phyloP scores from a whole-genome alignment of 2,888 invertebrate genomes.

The Sussaba pulchella region DNA sequence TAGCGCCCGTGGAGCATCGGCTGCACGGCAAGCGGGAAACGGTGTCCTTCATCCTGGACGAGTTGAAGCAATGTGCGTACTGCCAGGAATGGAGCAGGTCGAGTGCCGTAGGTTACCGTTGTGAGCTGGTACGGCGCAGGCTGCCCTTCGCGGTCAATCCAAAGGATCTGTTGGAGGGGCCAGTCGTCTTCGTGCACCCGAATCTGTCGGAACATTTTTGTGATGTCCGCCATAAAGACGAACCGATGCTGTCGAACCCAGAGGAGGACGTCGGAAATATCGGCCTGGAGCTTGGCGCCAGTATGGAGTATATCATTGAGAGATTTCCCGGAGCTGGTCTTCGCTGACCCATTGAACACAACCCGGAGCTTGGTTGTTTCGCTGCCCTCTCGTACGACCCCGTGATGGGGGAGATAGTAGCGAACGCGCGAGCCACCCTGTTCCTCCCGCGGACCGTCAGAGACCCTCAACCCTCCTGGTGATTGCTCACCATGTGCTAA shows the following conservation, averaged over 20 bases:
- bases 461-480: slow-evolving; percentile 17
- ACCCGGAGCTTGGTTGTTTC: slow-evolving; percentile 19
- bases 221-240: slow-evolving; percentile 52
- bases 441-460: not conserved
- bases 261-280: slow-evolving; percentile 47
- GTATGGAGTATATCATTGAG: slow-evolving; percentile 40
- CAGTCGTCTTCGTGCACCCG: slow-evolving; percentile 52
- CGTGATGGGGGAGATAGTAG: slow-evolving; percentile 29
- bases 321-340: not conserved
- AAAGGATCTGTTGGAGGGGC: slow-evolving; percentile 55
- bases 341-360: slow-evolving; percentile 25
- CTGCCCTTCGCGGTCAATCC: slow-evolving; percentile 12
- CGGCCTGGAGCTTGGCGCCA: slow-evolving; percentile 33
- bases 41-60: slow-evolving; percentile 28
- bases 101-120: slow-evolving; percentile 37
- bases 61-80: slow-evolving; percentile 23
- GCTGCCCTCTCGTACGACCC: not conserved
- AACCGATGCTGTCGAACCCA: slow-evolving; percentile 30
- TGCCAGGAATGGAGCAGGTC: slow-evolving; percentile 58
- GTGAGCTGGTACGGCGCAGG: slow-evolving; percentile 40
- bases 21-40: slow-evolving; percentile 26
- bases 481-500: not conserved
- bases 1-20: slow-evolving; percentile 48
- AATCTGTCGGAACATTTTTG: slow-evolving; percentile 62
- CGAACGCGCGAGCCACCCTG: not conserved